These are phyloP conservation scores for Stomatorhinus walkeri DNA, from an alignment of 2,797 vertebrate species.

Conservation along the genomic window DNA sequence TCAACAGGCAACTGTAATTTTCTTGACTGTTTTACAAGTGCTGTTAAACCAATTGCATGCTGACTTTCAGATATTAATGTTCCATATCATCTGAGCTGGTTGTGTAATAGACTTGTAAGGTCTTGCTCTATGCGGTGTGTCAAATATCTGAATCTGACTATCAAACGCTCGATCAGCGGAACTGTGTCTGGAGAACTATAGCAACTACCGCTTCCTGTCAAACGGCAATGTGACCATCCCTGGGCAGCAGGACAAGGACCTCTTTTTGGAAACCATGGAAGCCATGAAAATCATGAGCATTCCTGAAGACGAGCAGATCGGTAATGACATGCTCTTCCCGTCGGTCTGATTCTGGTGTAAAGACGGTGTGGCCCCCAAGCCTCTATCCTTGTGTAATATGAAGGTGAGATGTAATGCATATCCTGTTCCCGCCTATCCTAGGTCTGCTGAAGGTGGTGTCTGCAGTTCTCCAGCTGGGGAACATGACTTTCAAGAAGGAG, in stretches of 20 bases:
- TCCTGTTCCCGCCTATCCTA: constrained; percentile 27
- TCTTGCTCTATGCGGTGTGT: neutral
- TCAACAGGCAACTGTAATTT: neutral
- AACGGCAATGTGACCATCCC: constrained; percentile 77
- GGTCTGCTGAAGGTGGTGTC: constrained; percentile 74
- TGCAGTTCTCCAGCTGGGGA: constrained; percentile 74
- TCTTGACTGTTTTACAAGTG: neutral
- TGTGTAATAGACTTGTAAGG: neutral
- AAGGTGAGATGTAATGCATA: neutral
- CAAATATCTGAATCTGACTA: neutral
- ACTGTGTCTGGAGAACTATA: constrained; percentile 73
- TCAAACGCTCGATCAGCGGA: constrained; percentile 52
- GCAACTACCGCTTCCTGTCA: constrained; percentile 78
- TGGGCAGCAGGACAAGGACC: constrained; percentile 75
- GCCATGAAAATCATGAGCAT: constrained; percentile 81
- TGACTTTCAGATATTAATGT: neutral
- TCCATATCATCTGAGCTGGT: neutral
- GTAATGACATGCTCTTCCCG: constrained; percentile 40
- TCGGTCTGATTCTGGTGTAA: neutral
- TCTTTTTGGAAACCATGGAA: constrained; percentile 78
- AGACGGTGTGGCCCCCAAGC: neutral
- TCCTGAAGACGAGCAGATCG: constrained; percentile 75
- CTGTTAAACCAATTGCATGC: neutral
- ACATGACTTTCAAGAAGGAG: constrained; percentile 78
- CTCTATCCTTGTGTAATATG: neutral